Evolutionary conservation across 2,888 invertebrate genomes (phyloP), one percentile per base, ranked within the genome.

Genomic region (Mythimna vitellina): DNA sequence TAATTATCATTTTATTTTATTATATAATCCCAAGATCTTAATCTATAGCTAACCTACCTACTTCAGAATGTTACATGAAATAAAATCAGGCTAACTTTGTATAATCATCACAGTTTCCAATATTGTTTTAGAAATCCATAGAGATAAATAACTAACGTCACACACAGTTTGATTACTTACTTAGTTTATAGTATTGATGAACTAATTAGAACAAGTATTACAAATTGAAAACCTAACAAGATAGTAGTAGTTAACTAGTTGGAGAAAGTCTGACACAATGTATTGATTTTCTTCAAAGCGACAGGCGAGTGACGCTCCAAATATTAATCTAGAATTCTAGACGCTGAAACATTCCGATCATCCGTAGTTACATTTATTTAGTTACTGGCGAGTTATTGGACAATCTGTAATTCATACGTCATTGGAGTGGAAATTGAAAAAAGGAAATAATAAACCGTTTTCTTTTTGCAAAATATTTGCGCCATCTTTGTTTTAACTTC

Each of bases 241-340:
- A 54, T 49, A 38, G 29, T 38, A 49, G 29, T 32, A 29, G 20
- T 51, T 57, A 49, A 53, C 56, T 63, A 61, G 60, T 61, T 70
- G 25, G 63, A 65, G 51, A 75, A 57, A 58, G 62, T 75, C 70
- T 64, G 58, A 57, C 72, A 64, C 61, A 75, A 29, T 57, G 58
- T 71, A 82, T 76, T 65, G 79, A 81, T 81, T 81, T 79, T 72
- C 68, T 32, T 25, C 57, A 68, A 67, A 63, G 67, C 62, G 51
- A 29, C 29, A 17, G 58, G 60, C 42, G 56, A 32, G 17, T 62
- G 51, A 51, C 54, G 32, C 25, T 65, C 51, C 46, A 58, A 66
- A 53, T 64, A 67, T 64, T 54, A 57, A 73, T 76, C 56, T 82
- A 73, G 65, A 68, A 57, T 71, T 76, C 56, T 82, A 73, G 65